Conservation (phyloP, 2,797 vertebrate genomes). For the Podarcis lilfordi region DNA sequence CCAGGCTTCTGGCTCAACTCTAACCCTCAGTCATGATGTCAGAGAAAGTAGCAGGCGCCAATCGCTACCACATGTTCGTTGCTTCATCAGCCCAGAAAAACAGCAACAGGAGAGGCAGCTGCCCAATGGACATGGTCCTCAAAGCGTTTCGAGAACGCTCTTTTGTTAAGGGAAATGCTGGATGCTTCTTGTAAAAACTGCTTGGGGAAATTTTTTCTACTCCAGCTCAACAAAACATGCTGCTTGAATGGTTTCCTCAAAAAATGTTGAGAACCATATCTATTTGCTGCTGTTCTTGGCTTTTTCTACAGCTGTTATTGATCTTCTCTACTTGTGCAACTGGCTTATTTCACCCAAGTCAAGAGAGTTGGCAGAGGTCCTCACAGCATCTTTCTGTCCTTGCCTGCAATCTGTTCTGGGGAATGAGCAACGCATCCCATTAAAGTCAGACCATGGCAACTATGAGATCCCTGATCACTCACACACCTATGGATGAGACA, state of each 20-base stretch:
- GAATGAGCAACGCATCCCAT: neutral
- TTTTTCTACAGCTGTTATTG: slow-evolving; percentile 9
- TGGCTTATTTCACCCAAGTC: slow-evolving; percentile 1
- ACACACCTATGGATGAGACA: neutral
- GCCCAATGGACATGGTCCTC: neutral
- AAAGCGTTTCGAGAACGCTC: neutral
- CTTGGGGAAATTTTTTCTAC: too few relatives aligned
- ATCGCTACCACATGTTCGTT: slow-evolving; percentile 48
- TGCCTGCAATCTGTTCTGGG: neutral
- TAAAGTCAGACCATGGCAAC: neutral
- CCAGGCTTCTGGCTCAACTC: slow-evolving; percentile 25
- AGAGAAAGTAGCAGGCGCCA: slow-evolving; percentile 50
- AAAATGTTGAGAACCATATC: too few relatives aligned
- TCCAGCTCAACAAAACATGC: neutral
- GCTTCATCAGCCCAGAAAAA: neutral
- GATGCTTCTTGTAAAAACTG: neutral
- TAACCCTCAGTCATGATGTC: slow-evolving; percentile 61
- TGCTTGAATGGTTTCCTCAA: neutral
- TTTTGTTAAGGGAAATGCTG: neutral
- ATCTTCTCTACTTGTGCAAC: slow-evolving; percentile 62
- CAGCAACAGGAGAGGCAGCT: neutral
- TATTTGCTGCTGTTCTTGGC: too few relatives aligned
- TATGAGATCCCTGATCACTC: neutral
- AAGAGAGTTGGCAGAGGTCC: neutral
- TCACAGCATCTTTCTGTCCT: neutral